Evolutionary conservation across 2,797 vertebrate species (phyloP).

Genomic region (Ctenosaura bakeri): DNA sequence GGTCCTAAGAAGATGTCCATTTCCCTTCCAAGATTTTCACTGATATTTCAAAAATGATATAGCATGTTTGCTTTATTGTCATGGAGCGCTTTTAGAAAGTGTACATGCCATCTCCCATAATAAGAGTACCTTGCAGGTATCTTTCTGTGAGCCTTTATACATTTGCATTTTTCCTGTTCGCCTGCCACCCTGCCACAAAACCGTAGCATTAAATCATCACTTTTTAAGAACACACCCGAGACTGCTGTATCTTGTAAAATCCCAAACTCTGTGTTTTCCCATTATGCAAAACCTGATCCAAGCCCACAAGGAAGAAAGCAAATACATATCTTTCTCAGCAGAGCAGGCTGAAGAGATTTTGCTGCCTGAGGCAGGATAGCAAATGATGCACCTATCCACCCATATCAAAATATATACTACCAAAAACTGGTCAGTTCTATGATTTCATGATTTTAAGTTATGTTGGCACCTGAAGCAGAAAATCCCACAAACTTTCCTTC

Average conservation of each 20-base stretch:
- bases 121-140: background rate
- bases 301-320: background rate
- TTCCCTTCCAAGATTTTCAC: background rate
- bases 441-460: too few relatives aligned
- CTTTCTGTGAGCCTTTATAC: background rate
- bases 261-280: background rate
- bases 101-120: background rate
- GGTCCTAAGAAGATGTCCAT: background rate
- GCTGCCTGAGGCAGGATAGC: too few relatives aligned
- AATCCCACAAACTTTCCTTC: too few relatives aligned
- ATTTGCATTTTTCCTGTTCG: background rate
- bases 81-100: too few relatives aligned
- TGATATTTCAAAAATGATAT: background rate
- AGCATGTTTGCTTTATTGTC: background rate
- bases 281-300: background rate
- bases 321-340: background rate
- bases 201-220: background rate
- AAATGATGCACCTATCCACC: background rate
- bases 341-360: too few relatives aligned
- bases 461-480: too few relatives aligned
- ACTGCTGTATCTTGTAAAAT: too few relatives aligned
- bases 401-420: too few relatives aligned
- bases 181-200: background rate
- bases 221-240: background rate
- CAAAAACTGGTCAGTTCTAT: too few relatives aligned